Evolutionary conservation across 2,888 invertebrate species (phyloP).

Genomic region (Sminthurides aquaticus): DNA sequence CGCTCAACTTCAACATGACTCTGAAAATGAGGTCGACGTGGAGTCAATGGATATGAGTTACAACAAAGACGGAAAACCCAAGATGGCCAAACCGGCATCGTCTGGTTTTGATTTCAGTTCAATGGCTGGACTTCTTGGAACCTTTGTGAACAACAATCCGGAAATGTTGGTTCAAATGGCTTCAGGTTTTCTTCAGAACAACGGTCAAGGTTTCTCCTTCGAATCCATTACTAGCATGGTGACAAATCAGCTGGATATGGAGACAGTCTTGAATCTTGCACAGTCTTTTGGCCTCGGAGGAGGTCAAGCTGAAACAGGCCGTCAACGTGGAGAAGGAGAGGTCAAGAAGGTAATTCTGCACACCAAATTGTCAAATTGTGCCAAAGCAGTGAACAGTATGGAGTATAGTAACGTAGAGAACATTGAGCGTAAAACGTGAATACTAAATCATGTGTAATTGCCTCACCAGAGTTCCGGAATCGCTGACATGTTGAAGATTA

Average conservation of each 20-base stretch:
- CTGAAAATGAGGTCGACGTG: slow-evolving; percentile 30
- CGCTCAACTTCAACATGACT: slow-evolving; percentile 5
- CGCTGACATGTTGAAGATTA: slow-evolving; percentile 34
- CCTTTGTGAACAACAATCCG: slow-evolving; percentile 36
- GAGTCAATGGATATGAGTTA: slow-evolving; percentile 35
- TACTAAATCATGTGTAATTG: too few relatives aligned
- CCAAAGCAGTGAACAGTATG: too few relatives aligned
- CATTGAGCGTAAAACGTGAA: too few relatives aligned
- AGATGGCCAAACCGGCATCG: slow-evolving; percentile 1
- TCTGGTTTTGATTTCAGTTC: slow-evolving; percentile 37
- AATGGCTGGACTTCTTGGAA: slow-evolving; percentile 33
- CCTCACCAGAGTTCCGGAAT: too few relatives aligned
- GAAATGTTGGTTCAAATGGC: slow-evolving; percentile 39
- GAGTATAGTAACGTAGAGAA: too few relatives aligned
- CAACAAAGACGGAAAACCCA: slow-evolving; percentile 25
- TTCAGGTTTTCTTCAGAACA: slow-evolving; percentile 25
- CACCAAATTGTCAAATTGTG: too few relatives aligned
- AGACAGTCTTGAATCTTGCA: slow-evolving; percentile 37
- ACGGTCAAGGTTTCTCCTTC: slow-evolving; percentile 32
- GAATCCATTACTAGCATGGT: slow-evolving; percentile 32
- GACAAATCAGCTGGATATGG: slow-evolving; percentile 36
- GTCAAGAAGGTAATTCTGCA: slow-evolving; percentile 12
- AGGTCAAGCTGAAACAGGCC: slow-evolving; percentile 11
- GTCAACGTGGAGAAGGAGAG: slow-evolving; percentile 27
- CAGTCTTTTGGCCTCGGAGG: slow-evolving; percentile 31